These are phyloP conservation scores for Drosophila sturtevanti DNA, from an alignment of 1,140 invertebrate genomes.

Conservation along the genomic window DNA sequence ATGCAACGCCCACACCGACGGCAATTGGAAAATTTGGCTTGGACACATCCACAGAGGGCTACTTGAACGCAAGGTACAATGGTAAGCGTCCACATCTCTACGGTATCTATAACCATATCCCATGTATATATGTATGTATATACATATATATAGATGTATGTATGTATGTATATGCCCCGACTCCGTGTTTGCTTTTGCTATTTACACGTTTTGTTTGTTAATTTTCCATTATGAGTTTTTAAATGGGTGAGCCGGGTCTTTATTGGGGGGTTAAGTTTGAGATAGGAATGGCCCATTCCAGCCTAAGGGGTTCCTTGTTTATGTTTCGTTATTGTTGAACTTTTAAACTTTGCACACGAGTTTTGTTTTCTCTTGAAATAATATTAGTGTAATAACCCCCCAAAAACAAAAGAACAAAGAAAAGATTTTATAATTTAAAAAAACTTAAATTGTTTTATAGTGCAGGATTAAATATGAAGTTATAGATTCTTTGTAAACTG, in stretches of 20 bases:
- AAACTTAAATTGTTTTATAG: too few relatives aligned
- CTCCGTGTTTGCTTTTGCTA: slow-evolving; percentile 65
- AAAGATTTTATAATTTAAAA: not conserved
- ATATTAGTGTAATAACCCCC: slow-evolving; percentile 17
- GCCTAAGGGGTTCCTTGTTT: slow-evolving; percentile 47
- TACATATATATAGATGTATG: too few relatives aligned
- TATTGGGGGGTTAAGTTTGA: not conserved
- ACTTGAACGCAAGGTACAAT: slow-evolving; percentile 82
- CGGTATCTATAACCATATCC: not conserved
- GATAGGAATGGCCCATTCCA: not conserved
- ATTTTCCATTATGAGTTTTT: slow-evolving; percentile 69
- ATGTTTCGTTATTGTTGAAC: slow-evolving; percentile 59
- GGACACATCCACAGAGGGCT: slow-evolving; percentile 79
- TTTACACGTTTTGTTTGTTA: slow-evolving; percentile 75
- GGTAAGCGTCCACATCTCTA: slow-evolving; percentile 71
- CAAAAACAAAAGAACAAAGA: not conserved
- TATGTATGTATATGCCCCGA: slow-evolving; percentile 15
- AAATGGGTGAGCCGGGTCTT: not conserved
- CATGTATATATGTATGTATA: too few relatives aligned
- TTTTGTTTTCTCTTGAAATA: slow-evolving; percentile 55
- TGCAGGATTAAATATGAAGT: too few relatives aligned
- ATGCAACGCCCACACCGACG: slow-evolving; percentile 65
- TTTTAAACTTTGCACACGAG: slow-evolving; percentile 36
- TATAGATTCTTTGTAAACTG: too few relatives aligned
- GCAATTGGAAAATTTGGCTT: slow-evolving; percentile 77